Conservation (phyloP, 2,113 vertebrate genomes). For the Trogon surrucura region DNA sequence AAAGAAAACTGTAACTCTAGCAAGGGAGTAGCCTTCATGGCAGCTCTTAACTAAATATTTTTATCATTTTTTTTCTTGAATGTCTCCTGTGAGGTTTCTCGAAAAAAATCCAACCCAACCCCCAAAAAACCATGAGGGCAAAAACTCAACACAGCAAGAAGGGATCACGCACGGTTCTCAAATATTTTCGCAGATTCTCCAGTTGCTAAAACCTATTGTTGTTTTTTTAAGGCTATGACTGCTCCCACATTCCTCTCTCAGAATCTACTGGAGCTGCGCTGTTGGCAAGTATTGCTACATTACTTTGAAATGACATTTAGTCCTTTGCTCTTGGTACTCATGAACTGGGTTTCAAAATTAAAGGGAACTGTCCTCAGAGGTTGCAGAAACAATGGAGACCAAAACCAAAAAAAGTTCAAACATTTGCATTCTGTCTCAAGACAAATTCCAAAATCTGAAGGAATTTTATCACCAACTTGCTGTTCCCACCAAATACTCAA, state of each 20-base stretch:
- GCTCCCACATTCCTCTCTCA: slow-evolving; percentile 53
- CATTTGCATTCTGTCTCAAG: background rate
- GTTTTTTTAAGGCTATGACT: slow-evolving; percentile 48
- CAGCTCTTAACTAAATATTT: slow-evolving; percentile 49
- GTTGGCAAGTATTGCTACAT: slow-evolving; percentile 50
- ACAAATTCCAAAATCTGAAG: slow-evolving; percentile 15
- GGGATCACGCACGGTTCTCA: background rate
- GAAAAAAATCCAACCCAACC: rapidly evolving
- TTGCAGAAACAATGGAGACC: background rate
- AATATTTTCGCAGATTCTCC: slow-evolving; percentile 35
- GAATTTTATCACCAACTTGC: slow-evolving; percentile 9
- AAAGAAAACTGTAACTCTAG: background rate
- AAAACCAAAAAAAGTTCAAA: background rate
- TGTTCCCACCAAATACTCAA: background rate
- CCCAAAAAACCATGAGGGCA: background rate
- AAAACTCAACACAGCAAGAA: background rate
- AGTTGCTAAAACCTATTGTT: slow-evolving; percentile 40
- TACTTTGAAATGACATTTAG: slow-evolving; percentile 45
- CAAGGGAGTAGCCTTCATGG: background rate
- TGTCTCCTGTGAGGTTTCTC: background rate
- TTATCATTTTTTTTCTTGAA: background rate
- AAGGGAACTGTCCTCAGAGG: background rate
- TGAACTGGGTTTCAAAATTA: background rate
- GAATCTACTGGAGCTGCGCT: slow-evolving; percentile 45
- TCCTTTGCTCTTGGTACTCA: slow-evolving; percentile 2